phyloP scores from a whole-genome alignment of 2,797 vertebrate genomes.

The Chiropotes sagulatus region DNA sequence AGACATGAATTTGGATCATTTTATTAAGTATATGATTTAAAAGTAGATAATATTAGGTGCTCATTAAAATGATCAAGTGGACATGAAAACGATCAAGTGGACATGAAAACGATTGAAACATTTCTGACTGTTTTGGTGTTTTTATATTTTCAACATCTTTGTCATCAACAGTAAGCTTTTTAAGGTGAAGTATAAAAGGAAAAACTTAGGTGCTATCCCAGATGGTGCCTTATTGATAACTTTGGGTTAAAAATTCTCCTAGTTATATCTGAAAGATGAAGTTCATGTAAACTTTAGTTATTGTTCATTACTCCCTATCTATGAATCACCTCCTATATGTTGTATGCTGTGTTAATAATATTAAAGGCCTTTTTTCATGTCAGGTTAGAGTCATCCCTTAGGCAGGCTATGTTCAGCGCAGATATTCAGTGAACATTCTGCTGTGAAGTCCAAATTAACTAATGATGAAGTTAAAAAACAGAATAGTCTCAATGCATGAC shows the following conservation, averaged over 20 bases:
- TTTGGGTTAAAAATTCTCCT: not conserved
- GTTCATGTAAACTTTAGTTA: not conserved
- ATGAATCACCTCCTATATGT: not conserved
- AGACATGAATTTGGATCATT: not conserved
- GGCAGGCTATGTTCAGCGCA: not conserved
- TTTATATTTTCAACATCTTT: not conserved
- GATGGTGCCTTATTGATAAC: not conserved
- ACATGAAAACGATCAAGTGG: not conserved
- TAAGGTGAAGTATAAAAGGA: not conserved
- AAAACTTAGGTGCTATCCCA: not conserved
- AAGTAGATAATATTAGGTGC: not conserved
- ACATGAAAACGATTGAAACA: not conserved
- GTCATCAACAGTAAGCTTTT: not conserved
- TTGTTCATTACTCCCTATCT: not conserved
- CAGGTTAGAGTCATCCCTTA: not conserved
- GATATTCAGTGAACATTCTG: not conserved
- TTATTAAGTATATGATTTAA: not conserved
- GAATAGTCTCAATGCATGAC: not conserved
- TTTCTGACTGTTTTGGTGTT: not conserved
- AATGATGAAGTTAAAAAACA: not conserved
- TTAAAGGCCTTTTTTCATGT: not conserved
- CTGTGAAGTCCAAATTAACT: constrained; percentile 20
- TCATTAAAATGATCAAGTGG: constrained; percentile 1
- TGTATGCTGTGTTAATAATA: not conserved
- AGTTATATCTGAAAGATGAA: not conserved